phyloP scores from a whole-genome alignment of 2,113 vertebrate genomes.

The Pristiophorus japonicus region DNA sequence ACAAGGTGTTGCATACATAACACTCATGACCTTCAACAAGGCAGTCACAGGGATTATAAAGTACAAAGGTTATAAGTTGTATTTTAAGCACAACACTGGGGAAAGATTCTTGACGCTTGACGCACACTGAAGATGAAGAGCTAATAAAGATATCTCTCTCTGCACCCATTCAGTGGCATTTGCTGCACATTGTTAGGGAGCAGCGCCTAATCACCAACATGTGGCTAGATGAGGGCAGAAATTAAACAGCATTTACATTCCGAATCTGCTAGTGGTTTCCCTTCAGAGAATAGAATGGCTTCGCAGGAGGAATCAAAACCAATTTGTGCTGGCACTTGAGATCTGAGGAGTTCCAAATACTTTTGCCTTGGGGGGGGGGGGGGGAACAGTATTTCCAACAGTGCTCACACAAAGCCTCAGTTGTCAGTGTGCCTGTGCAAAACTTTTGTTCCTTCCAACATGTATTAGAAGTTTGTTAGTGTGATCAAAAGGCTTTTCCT shows the following conservation, averaged over 20 bases:
- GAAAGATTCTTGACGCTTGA: background rate
- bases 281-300: background rate
- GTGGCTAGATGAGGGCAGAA: background rate
- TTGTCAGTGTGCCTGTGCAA: background rate
- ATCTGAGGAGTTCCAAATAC: background rate
- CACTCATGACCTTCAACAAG: background rate
- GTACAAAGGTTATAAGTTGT: background rate
- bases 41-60: background rate
- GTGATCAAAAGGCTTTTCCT: background rate
- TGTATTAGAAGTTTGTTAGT: background rate
- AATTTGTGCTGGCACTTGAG: background rate
- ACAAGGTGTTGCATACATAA: too few species aligned
- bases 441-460: background rate
- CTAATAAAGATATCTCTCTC: background rate
- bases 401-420: too few species aligned
- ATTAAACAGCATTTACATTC: background rate
- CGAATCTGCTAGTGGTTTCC: background rate
- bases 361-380: background rate
- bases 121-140: background rate
- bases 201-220: background rate
- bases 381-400: background rate
- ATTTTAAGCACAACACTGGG: background rate
- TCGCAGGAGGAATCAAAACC: background rate
- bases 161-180: background rate
- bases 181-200: background rate